Percentiles rank a stretch among this genome's conserved stretches.
Evolutionary conservation across 1,140 invertebrate species (phyloP).

Genomic region (Tachypleus tridentatus): DNA sequence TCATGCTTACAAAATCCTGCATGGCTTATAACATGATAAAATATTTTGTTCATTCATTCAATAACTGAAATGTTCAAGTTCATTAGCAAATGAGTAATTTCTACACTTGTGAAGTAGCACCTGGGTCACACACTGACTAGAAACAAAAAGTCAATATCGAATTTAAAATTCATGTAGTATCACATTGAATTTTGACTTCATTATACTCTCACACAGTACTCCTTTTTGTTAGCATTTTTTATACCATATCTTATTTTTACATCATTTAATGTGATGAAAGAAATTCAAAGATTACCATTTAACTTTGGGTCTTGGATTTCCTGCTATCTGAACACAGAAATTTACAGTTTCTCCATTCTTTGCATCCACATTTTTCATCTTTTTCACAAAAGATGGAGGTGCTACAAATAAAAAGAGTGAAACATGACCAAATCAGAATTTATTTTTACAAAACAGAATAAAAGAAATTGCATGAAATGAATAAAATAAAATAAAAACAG

Average conservation of each 20-base stretch:
- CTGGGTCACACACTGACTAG: conserved; percentile 66
- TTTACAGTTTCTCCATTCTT: conserved; percentile 63
- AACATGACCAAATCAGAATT: background rate
- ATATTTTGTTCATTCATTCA: too few relatives aligned
- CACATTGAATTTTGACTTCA: conserved; percentile 33
- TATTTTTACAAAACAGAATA: background rate
- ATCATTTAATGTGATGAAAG: background rate
- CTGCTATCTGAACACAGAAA: conserved; percentile 57
- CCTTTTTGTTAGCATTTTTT: background rate
- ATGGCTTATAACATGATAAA: too few relatives aligned
- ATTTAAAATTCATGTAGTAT: conserved; percentile 23
- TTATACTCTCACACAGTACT: background rate
- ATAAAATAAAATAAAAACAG: background rate
- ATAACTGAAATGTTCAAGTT: too few relatives aligned
- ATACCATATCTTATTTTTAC: background rate
- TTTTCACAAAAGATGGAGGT: conserved; percentile 18
- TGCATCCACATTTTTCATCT: conserved; percentile 45
- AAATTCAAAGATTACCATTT: conserved; percentile 37
- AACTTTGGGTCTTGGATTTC: conserved; percentile 63
- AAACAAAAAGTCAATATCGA: conserved; percentile 35
- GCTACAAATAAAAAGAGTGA: conserved; percentile 43
- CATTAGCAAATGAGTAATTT: conserved; percentile 22
- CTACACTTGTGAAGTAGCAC: conserved; percentile 51
- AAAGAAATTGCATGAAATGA: background rate
- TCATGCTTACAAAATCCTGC: too few relatives aligned